phyloP scores from a whole-genome alignment of 2,797 vertebrate species.

The Sebastes minor region DNA sequence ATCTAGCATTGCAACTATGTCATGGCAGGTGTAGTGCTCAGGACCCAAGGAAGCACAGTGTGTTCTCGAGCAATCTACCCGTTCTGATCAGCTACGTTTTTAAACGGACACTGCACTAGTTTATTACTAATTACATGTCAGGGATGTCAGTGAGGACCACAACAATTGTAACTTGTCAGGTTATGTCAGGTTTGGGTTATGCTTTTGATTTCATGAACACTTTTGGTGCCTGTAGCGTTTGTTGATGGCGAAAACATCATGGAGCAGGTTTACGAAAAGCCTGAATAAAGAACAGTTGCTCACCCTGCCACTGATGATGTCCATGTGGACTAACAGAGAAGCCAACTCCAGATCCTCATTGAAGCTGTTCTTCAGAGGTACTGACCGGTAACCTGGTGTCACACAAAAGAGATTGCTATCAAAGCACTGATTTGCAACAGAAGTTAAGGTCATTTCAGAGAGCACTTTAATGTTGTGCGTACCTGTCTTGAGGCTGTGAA shows the following conservation, averaged over 20 bases:
- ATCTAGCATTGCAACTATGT: no score
- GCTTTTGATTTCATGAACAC: neutral
- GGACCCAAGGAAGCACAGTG: no score
- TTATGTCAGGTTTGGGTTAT: neutral
- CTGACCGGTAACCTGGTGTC: constrained; percentile 90
- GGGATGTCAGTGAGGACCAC: neutral
- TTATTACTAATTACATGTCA: neutral
- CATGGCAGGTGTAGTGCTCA: no score
- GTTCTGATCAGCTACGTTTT: no score
- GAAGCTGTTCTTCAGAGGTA: constrained; percentile 98
- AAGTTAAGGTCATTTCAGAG: neutral
- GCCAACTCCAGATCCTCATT: constrained; percentile 96
- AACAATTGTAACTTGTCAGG: neutral
- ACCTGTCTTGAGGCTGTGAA: constrained; percentile 95
- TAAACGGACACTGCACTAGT: neutral
- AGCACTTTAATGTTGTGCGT: neutral
- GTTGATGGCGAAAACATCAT: neutral
- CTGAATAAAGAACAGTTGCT: constrained; percentile 20
- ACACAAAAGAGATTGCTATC: neutral
- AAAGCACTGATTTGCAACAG: neutral
- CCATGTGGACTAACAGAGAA: constrained; percentile 91
- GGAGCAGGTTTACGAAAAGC: neutral
- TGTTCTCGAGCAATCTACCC: no score
- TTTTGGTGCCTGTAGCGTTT: neutral
- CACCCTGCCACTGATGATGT: constrained; percentile 89